These are phyloP conservation scores for Gandaritis pyraliata DNA, from an alignment of 2,888 invertebrate species.

Conservation along the genomic window DNA sequence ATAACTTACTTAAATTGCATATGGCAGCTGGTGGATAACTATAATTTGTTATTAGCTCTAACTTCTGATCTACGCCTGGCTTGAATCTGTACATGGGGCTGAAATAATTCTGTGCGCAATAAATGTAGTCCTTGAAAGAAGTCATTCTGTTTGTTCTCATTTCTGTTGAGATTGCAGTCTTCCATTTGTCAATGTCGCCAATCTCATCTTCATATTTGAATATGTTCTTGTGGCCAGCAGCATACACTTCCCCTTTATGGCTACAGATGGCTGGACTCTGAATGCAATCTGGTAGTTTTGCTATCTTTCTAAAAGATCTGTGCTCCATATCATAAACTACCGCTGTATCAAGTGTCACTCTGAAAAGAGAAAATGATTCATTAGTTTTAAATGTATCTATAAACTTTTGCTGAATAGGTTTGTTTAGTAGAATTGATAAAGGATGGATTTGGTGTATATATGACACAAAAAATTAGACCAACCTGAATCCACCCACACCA, in stretches of 20 bases:
- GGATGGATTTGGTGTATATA: no score
- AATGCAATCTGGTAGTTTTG: slow-evolving; percentile 66
- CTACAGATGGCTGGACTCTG: slow-evolving; percentile 69
- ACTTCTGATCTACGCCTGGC: slow-evolving; percentile 54
- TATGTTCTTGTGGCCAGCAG: slow-evolving; percentile 62
- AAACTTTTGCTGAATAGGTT: no score
- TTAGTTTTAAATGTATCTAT: slow-evolving; percentile 2
- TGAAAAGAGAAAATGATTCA: slow-evolving; percentile 45
- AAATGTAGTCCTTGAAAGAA: slow-evolving; percentile 66
- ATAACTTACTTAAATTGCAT: slow-evolving; percentile 63
- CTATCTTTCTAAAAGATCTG: slow-evolving; percentile 58
- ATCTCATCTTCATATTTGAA: slow-evolving; percentile 61
- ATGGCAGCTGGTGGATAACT: slow-evolving; percentile 60
- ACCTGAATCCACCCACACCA: slow-evolving; percentile 78
- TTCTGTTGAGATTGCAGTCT: slow-evolving; percentile 49
- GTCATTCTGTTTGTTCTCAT: slow-evolving; percentile 59
- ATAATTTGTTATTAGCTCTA: slow-evolving; percentile 57
- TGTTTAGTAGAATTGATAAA: no score
- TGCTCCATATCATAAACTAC: slow-evolving; percentile 65
- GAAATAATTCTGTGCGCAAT: slow-evolving; percentile 69
- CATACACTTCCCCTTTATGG: slow-evolving; percentile 61
- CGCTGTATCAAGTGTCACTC: slow-evolving; percentile 64
- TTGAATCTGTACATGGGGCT: slow-evolving; percentile 63
- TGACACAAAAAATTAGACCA: slow-evolving; percentile 42
- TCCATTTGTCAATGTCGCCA: slow-evolving; percentile 58